These are phyloP conservation scores for rabbit (Oryctolagus cuniculus) DNA, from an alignment of 2,113 vertebrate species.

Conservation along the genomic window mOryCun1.1 NC_091434.1:94144501-94145000, in stretches of 20 bases:
- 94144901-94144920: not conserved
- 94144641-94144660: slow-evolving; percentile 32
- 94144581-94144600: not conserved
- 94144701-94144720: slow-evolving; percentile 30
- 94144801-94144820: not conserved
- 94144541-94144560: slow-evolving; percentile 35
- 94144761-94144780: slow-evolving; percentile 26
- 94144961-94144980: not conserved
- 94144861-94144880: slow-evolving; percentile 25
- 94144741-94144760: not conserved
- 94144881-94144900: slow-evolving; percentile 32
- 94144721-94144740: not conserved
- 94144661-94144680: not conserved
- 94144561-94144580: slow-evolving; percentile 37
- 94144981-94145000: not conserved
- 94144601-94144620: not conserved
- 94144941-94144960: not conserved
- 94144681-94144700: not conserved
- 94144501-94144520: not conserved
- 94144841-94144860: slow-evolving; percentile 20
- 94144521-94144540: not conserved
- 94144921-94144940: slow-evolving; percentile 7
- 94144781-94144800: not conserved
- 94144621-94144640: slow-evolving; percentile 16
- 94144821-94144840: slow-evolving; percentile 5